Percentiles rank a stretch among this genome's conserved stretches.
phyloP scores from a whole-genome alignment of 2,113 vertebrate genomes.

The Glaucomys volans region DNA sequence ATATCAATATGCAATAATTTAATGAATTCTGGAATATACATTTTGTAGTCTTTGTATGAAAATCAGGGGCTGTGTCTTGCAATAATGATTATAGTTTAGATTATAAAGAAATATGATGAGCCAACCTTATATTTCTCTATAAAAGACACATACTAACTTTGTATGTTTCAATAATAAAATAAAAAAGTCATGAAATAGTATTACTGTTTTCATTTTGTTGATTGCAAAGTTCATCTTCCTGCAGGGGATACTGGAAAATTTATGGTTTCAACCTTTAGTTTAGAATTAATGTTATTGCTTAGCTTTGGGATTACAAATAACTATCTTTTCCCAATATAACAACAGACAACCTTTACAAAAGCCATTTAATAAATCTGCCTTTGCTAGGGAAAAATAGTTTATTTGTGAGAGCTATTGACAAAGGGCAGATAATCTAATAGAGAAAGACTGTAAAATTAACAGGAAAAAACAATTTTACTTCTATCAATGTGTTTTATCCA shows the following conservation, averaged over 20 bases:
- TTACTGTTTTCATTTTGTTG: conserved; percentile 84
- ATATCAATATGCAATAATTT: conserved; percentile 57
- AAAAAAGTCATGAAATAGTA: conserved; percentile 79
- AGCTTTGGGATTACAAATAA: conserved; percentile 79
- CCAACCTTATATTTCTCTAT: conserved; percentile 61
- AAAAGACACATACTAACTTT: not conserved
- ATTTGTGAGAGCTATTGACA: conserved; percentile 61
- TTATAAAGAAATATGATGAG: conserved; percentile 72
- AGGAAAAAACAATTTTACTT: conserved; percentile 38
- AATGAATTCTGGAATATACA: conserved; percentile 64
- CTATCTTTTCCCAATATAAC: conserved; percentile 66
- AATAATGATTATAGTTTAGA: conserved; percentile 44
- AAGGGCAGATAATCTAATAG: conserved; percentile 69
- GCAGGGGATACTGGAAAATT: conserved; percentile 77
- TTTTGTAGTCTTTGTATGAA: conserved; percentile 58
- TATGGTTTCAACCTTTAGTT: conserved; percentile 83
- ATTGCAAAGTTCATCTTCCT: conserved; percentile 81
- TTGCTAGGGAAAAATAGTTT: conserved; percentile 37
- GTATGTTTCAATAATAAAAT: conserved; percentile 75
- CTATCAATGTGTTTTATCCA: not conserved
- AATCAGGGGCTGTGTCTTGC: conserved; percentile 67
- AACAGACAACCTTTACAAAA: conserved; percentile 78
- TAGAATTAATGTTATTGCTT: conserved; percentile 81
- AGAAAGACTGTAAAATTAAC: conserved; percentile 64
- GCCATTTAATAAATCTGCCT: conserved; percentile 68